phyloP scores from a whole-genome alignment of 2,113 vertebrate species.

The Nesogale talazaci region DNA sequence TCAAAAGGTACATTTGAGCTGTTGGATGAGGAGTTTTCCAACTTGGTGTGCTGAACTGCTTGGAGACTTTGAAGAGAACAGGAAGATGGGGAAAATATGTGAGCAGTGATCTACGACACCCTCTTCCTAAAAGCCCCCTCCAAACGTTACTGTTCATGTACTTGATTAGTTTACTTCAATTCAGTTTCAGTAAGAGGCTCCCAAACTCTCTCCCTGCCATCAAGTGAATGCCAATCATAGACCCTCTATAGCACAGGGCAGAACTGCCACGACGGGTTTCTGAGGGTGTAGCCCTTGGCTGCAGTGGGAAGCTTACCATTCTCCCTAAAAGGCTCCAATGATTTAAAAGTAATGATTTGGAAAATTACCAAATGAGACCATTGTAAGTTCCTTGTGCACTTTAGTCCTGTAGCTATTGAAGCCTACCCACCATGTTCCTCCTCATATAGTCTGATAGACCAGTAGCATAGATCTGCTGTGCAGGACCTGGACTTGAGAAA shows the following conservation, averaged over 20 bases:
- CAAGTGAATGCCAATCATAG: too few relatives aligned
- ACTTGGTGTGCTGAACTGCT: background rate
- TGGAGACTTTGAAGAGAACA: background rate
- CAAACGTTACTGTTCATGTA: background rate
- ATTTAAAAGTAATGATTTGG: constrained; percentile 55
- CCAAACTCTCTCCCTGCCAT: too few relatives aligned
- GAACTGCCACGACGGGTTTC: too few relatives aligned
- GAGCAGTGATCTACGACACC: fast-evolving
- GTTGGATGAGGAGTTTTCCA: background rate
- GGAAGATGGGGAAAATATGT: background rate
- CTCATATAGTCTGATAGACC: background rate
- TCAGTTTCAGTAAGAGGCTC: constrained; percentile 36
- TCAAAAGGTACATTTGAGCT: constrained; percentile 2
- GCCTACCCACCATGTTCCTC: background rate
- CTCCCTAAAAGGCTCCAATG: constrained; percentile 13
- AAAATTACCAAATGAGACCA: constrained; percentile 8
- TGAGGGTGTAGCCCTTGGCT: too few relatives aligned
- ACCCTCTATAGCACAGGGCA: too few relatives aligned
- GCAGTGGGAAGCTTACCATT: too few relatives aligned
- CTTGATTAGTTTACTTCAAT: constrained; percentile 31
- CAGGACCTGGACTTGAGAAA: background rate
- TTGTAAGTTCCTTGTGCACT: constrained; percentile 20
- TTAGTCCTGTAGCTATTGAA: background rate
- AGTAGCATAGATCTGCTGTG: background rate
- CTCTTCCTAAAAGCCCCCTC: background rate